Evolutionary conservation across 2,888 invertebrate species (phyloP).

Genomic region (Notodonta dromedarius): DNA sequence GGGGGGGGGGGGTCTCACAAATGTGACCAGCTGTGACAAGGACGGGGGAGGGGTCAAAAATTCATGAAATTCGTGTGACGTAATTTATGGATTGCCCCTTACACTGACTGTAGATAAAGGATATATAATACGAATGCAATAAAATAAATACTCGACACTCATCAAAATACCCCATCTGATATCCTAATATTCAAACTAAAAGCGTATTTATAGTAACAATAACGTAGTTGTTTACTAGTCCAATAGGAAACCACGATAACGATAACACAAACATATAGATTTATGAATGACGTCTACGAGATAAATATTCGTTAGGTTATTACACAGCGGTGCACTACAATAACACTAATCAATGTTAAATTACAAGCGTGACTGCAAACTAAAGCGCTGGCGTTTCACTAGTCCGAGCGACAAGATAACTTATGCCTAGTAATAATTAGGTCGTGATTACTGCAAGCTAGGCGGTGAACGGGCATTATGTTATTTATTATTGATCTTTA

Average conservation of each 20-base stretch:
- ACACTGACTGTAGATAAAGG: neutral
- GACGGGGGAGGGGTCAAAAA: too few relatives aligned
- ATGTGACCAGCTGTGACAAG: too few relatives aligned
- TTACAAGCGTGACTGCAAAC: conserved; percentile 34
- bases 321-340: conserved; percentile 22
- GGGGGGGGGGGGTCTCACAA: too few relatives aligned
- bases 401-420: conserved; percentile 10
- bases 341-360: conserved; percentile 8
- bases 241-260: conserved; percentile 12
- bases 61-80: too few relatives aligned
- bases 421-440: conserved; percentile 24
- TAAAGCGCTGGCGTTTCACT: conserved; percentile 18
- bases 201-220: neutral
- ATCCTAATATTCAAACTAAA: neutral
- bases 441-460: conserved; percentile 52
- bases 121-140: neutral
- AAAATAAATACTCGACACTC: neutral
- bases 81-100: too few relatives aligned
- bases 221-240: neutral
- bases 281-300: conserved; percentile 13
- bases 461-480: conserved; percentile 36
- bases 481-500: conserved; percentile 61
- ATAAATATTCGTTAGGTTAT: conserved; percentile 15
- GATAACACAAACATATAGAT: conserved; percentile 8
- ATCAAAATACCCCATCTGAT: neutral